phyloP scores from a whole-genome alignment of 2,888 invertebrate genomes.

The Lasioglossum figueresi region DNA sequence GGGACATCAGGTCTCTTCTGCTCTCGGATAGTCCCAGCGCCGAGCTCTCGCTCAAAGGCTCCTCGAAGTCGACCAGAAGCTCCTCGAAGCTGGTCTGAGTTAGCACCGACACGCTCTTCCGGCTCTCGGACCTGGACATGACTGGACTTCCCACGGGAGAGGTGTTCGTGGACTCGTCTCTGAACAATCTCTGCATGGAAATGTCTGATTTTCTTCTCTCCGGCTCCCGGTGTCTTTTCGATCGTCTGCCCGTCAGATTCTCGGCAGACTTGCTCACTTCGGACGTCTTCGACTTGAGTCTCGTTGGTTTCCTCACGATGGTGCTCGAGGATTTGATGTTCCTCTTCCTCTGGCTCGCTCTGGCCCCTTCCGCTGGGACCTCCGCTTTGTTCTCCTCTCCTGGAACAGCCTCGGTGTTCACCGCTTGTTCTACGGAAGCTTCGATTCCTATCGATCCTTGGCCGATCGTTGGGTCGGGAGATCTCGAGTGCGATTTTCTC shows the following conservation, averaged over 20 bases:
- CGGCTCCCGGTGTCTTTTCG: conserved; percentile 77
- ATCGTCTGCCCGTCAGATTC: conserved; percentile 69
- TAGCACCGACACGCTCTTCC: conserved; percentile 77
- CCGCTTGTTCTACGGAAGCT: not conserved
- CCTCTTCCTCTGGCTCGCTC: conserved; percentile 32
- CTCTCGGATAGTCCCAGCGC: conserved; percentile 71
- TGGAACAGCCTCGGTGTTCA: not conserved
- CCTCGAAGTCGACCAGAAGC: conserved; percentile 50
- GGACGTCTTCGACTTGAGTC: conserved; percentile 75
- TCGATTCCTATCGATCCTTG: conserved; percentile 19
- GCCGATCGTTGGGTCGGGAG: conserved; percentile 50
- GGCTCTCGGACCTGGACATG: conserved; percentile 67
- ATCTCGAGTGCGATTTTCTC: conserved; percentile 54
- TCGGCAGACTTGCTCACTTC: conserved; percentile 80
- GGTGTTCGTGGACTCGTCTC: conserved; percentile 80
- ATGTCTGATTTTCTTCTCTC: conserved; percentile 80
- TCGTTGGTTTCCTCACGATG: conserved; percentile 75
- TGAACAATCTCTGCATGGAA: conserved; percentile 73
- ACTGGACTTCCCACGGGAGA: conserved; percentile 74
- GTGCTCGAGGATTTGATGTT: conserved; percentile 61
- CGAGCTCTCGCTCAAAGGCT: conserved; percentile 51
- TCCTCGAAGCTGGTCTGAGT: conserved; percentile 81
- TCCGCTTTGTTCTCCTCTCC: not conserved
- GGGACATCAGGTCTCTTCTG: conserved; percentile 61
- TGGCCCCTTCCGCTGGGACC: not conserved